Base-by-base conservation (phyloP, 2,797 vertebrate species). In the Buphagus erythrorhynchus region DNA sequence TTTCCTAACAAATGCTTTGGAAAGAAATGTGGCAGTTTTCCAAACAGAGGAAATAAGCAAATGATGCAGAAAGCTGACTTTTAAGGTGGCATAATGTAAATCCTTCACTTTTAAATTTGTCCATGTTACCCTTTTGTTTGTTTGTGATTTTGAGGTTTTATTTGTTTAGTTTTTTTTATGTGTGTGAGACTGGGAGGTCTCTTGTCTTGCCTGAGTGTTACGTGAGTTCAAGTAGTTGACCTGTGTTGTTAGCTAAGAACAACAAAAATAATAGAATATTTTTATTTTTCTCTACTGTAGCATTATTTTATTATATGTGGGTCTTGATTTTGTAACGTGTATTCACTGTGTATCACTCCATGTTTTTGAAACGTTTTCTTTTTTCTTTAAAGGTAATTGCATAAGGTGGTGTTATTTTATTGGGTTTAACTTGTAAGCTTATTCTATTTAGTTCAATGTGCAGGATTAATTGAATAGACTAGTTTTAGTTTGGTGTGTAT, bases 111-210 rank as follows among this genome's bases (percentile, higher is more conserved):
- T 18, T 38, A 72, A 29, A 66, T 86, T 15, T 7, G 10, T 71
- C 21, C 5, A 5, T 1, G 0, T 54, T 73, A 36, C 33, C 3
- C 42, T 69, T 55, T 13, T 21, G 11, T 12, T 31, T 14, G 1
- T 22, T 65, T 16, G 12, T 45, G 33, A 29, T 40, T 68, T 54
- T 17, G 48, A 16, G 2, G 10, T 61, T 76, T 46, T 29, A 16
- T 54, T 11, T 15, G 46, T 52, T 68, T 14, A 11, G 9, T 4
- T 14, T 15, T 57, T 52, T 22, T 5, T 63, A 2, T 45, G 5
- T 54, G 4, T 59, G 5, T 9, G 31, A 33, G 29, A 19, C 21
- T 68, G 4, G 21, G 7, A 26, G 11, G 8, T 78, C 14, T 76
- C 16, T 59, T 57, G 38, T 73, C 26, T 91, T 45, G 19, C 15